A percentile compares a stretch with the other conserved stretches of the same genome.
These are phyloP conservation scores for Conus ventricosus DNA, from an alignment of 1,140 invertebrate genomes.

Conservation along the genomic window DNA sequence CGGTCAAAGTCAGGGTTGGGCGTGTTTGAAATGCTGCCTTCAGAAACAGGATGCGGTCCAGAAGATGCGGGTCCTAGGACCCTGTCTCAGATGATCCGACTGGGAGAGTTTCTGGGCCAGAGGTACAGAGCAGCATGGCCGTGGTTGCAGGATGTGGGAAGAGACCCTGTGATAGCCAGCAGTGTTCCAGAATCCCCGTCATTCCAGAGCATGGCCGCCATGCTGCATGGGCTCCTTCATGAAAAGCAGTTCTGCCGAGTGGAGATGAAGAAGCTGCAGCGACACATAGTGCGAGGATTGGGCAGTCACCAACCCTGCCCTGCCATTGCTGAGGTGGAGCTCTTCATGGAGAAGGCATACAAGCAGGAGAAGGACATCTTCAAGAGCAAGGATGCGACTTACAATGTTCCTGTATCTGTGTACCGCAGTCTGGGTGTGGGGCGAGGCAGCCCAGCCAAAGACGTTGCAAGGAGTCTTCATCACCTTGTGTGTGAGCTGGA, in stretches of 20 bases:
- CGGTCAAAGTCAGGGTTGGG: slow-evolving; percentile 20
- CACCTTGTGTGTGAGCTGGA: background rate
- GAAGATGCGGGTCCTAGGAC: slow-evolving; percentile 3
- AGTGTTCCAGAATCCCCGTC: background rate
- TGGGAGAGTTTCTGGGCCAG: slow-evolving; percentile 24
- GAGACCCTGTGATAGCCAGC: background rate
- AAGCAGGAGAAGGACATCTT: slow-evolving; percentile 14
- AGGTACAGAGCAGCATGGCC: background rate
- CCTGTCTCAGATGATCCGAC: slow-evolving; percentile 4
- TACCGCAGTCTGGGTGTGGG: background rate
- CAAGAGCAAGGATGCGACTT: background rate
- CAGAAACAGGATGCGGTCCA: background rate
- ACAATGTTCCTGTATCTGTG: background rate
- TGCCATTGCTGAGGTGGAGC: slow-evolving; percentile 15
- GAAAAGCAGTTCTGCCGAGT: slow-evolving; percentile 35
- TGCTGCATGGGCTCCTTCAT: slow-evolving; percentile 35
- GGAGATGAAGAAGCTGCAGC: slow-evolving; percentile 20
- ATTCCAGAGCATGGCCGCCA: slow-evolving; percentile 26
- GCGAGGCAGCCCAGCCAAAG: background rate
- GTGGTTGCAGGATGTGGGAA: background rate
- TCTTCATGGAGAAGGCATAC: slow-evolving; percentile 20
- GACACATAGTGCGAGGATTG: background rate
- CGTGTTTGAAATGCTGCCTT: slow-evolving; percentile 17
- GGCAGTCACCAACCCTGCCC: background rate
- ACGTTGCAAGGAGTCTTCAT: background rate